Evolutionary conservation across 2,888 invertebrate species (phyloP).

Genomic region (Acanthosepion pharaonis): DNA sequence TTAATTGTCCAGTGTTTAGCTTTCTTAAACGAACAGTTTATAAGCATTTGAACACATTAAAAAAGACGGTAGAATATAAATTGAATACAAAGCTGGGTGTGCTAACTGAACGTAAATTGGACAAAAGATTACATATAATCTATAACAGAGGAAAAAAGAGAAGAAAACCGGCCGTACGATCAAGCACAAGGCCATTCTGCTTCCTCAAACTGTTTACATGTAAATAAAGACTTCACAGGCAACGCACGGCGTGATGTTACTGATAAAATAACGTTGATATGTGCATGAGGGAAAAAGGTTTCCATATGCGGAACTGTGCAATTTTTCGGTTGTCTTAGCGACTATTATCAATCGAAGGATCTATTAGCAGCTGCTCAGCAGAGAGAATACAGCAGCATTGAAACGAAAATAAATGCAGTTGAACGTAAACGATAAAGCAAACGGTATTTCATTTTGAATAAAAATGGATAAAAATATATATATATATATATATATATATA

Average conservation of each 20-base stretch:
- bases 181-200: background rate
- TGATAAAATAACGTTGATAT: background rate
- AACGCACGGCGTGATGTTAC: background rate
- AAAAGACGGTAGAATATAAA: too few relatives aligned
- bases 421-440: background rate
- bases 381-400: background rate
- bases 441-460: background rate
- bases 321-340: conserved; percentile 15
- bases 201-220: background rate
- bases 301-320: background rate
- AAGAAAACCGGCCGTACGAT: too few relatives aligned
- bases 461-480: background rate
- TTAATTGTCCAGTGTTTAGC: too few relatives aligned
- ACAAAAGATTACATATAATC: too few relatives aligned
- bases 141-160: too few relatives aligned
- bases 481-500: background rate
- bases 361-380: background rate
- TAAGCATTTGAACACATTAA: too few relatives aligned
- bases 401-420: background rate
- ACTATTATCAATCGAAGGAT: background rate
- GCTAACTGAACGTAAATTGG: too few relatives aligned
- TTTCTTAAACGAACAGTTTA: too few relatives aligned
- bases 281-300: background rate
- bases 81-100: too few relatives aligned
- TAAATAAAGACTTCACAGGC: background rate